phyloP scores from a whole-genome alignment of 2,888 invertebrate species.

The Andrena fulva region DNA sequence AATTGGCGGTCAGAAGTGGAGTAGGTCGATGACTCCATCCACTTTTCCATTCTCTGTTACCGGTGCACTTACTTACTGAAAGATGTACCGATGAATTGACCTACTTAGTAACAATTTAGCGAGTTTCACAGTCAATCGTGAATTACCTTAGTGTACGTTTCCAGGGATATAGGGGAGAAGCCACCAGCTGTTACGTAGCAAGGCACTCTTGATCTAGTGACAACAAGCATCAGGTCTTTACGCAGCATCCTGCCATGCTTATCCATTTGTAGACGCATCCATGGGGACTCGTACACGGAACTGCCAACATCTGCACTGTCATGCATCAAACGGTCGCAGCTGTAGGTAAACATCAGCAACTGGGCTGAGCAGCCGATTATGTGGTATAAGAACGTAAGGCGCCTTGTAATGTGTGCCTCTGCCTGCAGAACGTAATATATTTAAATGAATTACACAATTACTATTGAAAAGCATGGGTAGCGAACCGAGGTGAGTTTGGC shows the following conservation, averaged over 20 bases:
- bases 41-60: no score
- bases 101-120: no score
- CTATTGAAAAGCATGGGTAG: no score
- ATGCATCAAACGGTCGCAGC: background rate
- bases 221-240: background rate
- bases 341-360: background rate
- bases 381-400: background rate
- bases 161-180: background rate
- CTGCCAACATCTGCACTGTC: background rate
- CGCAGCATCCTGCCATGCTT: background rate
- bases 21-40: no score
- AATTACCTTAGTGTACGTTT: background rate
- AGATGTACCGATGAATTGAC: no score
- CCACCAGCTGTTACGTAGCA: background rate
- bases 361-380: background rate
- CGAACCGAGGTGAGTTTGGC: no score
- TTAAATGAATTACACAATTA: background rate
- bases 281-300: background rate
- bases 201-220: background rate
- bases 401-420: background rate
- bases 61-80: no score
- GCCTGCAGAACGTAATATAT: background rate
- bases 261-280: background rate
- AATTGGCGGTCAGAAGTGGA: no score
- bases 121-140: background rate